phyloP scores from a whole-genome alignment of 2,888 invertebrate genomes.

The Rhagonycha fulva region DNA sequence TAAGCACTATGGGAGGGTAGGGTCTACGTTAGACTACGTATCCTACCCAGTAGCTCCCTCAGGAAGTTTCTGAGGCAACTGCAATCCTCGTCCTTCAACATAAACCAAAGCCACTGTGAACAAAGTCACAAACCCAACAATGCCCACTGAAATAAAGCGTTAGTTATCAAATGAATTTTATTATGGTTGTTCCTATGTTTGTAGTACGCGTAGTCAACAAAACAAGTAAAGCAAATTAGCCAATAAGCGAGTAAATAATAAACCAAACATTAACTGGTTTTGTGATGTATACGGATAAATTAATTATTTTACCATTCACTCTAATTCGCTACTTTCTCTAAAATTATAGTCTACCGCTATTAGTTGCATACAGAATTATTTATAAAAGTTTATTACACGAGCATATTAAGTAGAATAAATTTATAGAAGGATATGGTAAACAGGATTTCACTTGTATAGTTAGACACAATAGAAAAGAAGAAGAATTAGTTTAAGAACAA shows the following conservation, averaged over 20 bases:
- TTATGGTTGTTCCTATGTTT: slow-evolving; percentile 14
- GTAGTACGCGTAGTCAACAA: slow-evolving; percentile 33
- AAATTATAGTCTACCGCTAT: slow-evolving; percentile 4
- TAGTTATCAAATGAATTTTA: slow-evolving; percentile 39
- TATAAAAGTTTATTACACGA: slow-evolving; percentile 12
- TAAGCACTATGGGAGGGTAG: slow-evolving; percentile 39
- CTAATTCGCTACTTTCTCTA: slow-evolving; percentile 28
- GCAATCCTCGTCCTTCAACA: slow-evolving; percentile 51
- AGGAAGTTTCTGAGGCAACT: slow-evolving; percentile 45
- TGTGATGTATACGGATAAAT: slow-evolving; percentile 27
- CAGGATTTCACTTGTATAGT: slow-evolving; percentile 1
- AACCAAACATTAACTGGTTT: slow-evolving; percentile 40
- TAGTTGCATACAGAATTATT: slow-evolving; percentile 9
- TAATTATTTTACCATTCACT: slow-evolving; percentile 31
- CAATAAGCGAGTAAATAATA: slow-evolving; percentile 43
- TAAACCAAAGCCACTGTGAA: slow-evolving; percentile 54
- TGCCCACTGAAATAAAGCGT: slow-evolving; percentile 51
- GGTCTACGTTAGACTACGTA: slow-evolving; percentile 38
- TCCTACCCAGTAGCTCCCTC: slow-evolving; percentile 48
- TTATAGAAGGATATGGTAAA: slow-evolving; percentile 8
- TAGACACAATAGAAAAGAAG: slow-evolving; percentile 6
- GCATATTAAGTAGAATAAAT: slow-evolving; percentile 14
- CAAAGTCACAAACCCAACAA: slow-evolving; percentile 54
- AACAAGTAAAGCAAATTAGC: slow-evolving; percentile 51
- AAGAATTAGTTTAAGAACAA: slow-evolving; percentile 5